A percentile compares a stretch with the other conserved stretches of the same genome.
These are phyloP conservation scores for Tapera naevia DNA, from an alignment of 2,797 vertebrate species.

Conservation along the genomic window DNA sequence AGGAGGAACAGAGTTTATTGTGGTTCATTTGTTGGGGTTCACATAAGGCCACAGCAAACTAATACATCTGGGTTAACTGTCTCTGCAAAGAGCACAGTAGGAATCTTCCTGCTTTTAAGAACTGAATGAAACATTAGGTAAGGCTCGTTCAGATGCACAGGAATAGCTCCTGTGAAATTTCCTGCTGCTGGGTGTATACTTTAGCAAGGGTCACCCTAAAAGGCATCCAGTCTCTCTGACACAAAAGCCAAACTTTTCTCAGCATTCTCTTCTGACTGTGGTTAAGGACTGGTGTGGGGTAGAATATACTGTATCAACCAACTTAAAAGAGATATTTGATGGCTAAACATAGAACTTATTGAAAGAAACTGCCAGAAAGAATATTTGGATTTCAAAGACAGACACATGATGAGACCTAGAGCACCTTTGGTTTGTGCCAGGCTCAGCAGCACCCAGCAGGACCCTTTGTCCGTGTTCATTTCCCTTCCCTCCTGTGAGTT, in stretches of 20 bases:
- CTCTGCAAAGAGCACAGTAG: neutral
- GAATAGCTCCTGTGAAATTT: neutral
- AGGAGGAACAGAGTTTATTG: neutral
- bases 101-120: neutral
- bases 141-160: neutral
- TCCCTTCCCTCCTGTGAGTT: neutral
- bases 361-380: neutral
- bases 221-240: neutral
- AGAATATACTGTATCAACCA: neutral
- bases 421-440: neutral
- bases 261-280: neutral
- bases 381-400: neutral
- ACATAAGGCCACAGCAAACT: neutral
- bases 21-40: neutral
- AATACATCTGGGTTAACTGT: neutral
- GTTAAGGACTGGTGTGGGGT: neutral
- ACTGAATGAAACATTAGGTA: neutral
- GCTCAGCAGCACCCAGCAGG: neutral
- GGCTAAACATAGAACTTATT: neutral
- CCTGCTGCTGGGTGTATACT: neutral
- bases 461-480: neutral
- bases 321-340: neutral
- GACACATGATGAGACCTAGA: rapidly evolving
- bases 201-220: neutral
- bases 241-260: neutral